phyloP scores from a whole-genome alignment of 2,113 vertebrate genomes.

The Andinoacara biseriatus region DNA sequence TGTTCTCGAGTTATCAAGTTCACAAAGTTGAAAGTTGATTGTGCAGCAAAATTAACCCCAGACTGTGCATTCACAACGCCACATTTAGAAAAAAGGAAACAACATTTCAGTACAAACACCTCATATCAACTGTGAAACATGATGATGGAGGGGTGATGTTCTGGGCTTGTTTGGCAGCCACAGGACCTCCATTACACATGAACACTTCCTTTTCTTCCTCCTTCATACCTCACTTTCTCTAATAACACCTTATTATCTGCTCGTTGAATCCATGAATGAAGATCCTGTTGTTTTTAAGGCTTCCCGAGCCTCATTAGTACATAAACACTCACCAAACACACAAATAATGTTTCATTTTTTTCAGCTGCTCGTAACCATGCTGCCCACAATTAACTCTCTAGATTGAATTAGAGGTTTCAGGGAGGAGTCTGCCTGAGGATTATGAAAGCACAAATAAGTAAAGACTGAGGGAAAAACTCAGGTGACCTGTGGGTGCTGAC shows the following conservation, averaged over 20 bases:
- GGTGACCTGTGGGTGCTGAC: neutral
- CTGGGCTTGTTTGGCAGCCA: neutral
- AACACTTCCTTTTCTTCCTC: neutral
- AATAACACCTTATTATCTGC: neutral
- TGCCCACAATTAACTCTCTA: slow-evolving; percentile 34
- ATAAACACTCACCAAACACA: neutral
- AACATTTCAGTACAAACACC: neutral
- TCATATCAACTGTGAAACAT: neutral
- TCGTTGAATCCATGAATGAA: neutral
- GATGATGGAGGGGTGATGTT: neutral
- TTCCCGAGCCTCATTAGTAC: neutral
- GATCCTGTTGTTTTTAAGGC: neutral
- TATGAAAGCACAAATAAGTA: neutral
- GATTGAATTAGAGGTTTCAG: slow-evolving; percentile 46
- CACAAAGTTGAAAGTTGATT: too few species aligned
- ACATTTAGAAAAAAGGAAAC: neutral
- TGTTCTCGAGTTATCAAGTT: too few species aligned
- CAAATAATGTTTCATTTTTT: neutral
- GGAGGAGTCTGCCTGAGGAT: slow-evolving; percentile 26
- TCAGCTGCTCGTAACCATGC: neutral
- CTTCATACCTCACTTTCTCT: neutral
- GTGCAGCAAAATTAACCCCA: too few species aligned
- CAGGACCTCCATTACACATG: neutral
- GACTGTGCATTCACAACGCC: neutral
- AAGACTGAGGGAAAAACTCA: neutral